A percentile compares a stretch with the other conserved stretches of the same genome.
These are phyloP conservation scores for Parnassius glacialis DNA, from an alignment of 2,888 invertebrate genomes.

Conservation along the genomic window DNA sequence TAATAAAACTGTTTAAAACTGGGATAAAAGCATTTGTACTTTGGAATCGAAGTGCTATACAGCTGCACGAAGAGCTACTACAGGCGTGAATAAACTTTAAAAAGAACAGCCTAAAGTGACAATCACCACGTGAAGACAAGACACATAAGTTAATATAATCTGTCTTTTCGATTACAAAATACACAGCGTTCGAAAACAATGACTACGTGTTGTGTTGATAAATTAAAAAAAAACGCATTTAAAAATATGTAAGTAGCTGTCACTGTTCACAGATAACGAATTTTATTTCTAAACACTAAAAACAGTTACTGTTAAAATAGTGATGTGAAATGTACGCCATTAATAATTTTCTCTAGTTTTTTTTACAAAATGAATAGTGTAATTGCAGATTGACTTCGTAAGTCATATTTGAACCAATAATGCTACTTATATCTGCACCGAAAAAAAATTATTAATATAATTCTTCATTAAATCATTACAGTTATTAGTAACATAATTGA, in stretches of 20 bases:
- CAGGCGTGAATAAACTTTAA: slow-evolving; percentile 12
- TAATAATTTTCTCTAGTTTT: not conserved
- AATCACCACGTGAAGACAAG: slow-evolving; percentile 25
- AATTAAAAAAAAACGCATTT: not conserved
- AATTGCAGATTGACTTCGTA: too few relatives aligned
- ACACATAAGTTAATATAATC: slow-evolving; percentile 12
- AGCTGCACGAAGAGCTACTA: slow-evolving; percentile 19
- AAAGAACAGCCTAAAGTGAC: slow-evolving; percentile 25
- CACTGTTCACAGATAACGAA: not conserved
- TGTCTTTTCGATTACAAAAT: not conserved
- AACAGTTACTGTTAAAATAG: too few relatives aligned
- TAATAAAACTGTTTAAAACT: slow-evolving; percentile 32
- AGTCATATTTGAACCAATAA: too few relatives aligned
- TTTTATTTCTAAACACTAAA: too few relatives aligned
- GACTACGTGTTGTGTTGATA: not conserved
- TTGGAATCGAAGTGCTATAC: slow-evolving; percentile 8
- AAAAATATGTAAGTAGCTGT: not conserved
- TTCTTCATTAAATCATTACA: too few relatives aligned
- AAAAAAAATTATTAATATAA: too few relatives aligned
- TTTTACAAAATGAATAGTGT: too few relatives aligned
- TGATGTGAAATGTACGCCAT: not conserved
- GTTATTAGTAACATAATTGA: too few relatives aligned
- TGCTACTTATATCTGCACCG: too few relatives aligned
- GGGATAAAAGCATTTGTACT: slow-evolving; percentile 23
- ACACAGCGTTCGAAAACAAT: not conserved